Evolutionary conservation across 2,888 invertebrate species (phyloP).

Genomic region (Ecdyonurus torrentis): DNA sequence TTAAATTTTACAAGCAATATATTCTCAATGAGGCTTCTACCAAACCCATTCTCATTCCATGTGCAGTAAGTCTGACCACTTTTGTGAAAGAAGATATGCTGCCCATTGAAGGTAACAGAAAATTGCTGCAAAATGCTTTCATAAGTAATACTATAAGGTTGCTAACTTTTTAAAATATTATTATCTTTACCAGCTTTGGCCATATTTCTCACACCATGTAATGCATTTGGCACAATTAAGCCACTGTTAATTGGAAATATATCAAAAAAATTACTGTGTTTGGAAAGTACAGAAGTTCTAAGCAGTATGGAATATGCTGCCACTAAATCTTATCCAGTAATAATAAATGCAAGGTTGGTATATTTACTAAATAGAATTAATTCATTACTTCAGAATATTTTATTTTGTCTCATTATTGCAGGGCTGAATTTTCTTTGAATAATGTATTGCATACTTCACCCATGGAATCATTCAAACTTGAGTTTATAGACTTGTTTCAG

Average conservation of each 20-base stretch:
- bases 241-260: background rate
- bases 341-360: background rate
- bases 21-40: background rate
- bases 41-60: background rate
- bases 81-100: too few relatives aligned
- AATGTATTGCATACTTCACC: background rate
- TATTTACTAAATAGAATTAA: background rate
- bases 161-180: background rate
- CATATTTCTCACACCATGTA: background rate
- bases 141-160: background rate
- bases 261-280: background rate
- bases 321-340: background rate
- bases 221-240: background rate
- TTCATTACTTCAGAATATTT: background rate
- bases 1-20: background rate
- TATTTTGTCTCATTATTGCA: background rate
- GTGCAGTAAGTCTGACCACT: background rate
- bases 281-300: background rate
- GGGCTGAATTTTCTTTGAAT: background rate
- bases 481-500: background rate
- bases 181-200: background rate
- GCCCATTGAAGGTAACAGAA: too few relatives aligned
- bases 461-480: background rate
- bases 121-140: too few relatives aligned
- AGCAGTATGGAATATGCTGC: background rate